Evolutionary conservation across 2,888 invertebrate species (phyloP).

Genomic region (Eilema sororculum): DNA sequence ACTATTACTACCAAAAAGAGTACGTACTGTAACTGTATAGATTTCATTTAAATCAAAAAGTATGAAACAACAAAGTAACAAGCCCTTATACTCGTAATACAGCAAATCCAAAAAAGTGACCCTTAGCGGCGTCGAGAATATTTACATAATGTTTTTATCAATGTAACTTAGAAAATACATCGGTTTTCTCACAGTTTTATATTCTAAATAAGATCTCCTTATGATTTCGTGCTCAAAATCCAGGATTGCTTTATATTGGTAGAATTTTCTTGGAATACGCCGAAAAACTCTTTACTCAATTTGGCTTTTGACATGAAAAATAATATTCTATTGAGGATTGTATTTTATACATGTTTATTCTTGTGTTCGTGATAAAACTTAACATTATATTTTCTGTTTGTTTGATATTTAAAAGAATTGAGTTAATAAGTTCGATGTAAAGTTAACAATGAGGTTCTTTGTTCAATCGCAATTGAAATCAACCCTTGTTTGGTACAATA

Average conservation of each 20-base stretch:
- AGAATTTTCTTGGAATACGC: constrained; percentile 22
- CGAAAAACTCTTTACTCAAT: neutral
- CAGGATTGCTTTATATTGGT: constrained; percentile 16
- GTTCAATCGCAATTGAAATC: neutral
- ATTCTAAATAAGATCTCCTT: constrained; percentile 19
- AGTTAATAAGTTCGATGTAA: neutral
- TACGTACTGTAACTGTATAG: neutral
- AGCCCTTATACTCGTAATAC: neutral
- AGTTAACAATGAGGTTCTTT: neutral
- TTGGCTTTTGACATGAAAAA: constrained; percentile 8
- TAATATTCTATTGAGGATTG: constrained; percentile 9
- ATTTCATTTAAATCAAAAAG: neutral
- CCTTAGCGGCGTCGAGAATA: neutral
- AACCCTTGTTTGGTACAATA: neutral
- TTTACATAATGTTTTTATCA: constrained; percentile 13
- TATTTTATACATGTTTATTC: neutral
- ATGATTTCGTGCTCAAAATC: constrained; percentile 16
- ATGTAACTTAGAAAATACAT: constrained; percentile 10
- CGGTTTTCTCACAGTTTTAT: constrained; percentile 18
- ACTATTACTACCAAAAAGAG: neutral
- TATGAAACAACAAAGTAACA: neutral
- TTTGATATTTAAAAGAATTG: neutral
- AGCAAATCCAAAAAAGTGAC: neutral
- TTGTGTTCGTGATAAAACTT: neutral
- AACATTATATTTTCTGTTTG: neutral